Evolutionary conservation across 2,888 invertebrate genomes (phyloP).

Genomic region (Melikaiella ostensackeni): DNA sequence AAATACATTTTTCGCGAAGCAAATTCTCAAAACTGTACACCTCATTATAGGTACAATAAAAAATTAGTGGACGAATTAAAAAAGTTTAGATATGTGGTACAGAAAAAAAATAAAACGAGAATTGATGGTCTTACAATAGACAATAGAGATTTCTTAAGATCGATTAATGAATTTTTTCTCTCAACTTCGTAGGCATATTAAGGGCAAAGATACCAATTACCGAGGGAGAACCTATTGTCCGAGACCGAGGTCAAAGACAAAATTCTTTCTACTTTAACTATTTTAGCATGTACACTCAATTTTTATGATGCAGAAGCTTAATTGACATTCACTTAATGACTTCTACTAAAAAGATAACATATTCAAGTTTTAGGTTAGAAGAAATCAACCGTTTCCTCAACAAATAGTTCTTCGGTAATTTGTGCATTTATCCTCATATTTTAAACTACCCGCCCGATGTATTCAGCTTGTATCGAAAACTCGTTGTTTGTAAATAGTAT

Average conservation of each 20-base stretch:
- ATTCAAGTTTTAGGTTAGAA: too few relatives aligned
- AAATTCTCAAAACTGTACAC: background rate
- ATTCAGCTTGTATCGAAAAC: slow-evolving; percentile 16
- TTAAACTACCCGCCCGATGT: slow-evolving; percentile 4
- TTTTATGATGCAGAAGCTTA: too few relatives aligned
- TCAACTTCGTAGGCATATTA: background rate
- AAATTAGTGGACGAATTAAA: background rate
- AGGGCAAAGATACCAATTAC: too few relatives aligned
- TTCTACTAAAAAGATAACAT: too few relatives aligned
- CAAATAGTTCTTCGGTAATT: too few relatives aligned
- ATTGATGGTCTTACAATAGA: background rate
- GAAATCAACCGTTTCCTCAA: too few relatives aligned
- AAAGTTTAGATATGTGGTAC: background rate
- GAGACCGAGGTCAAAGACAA: too few relatives aligned
- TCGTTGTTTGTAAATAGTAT: slow-evolving; percentile 29
- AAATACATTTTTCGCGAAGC: background rate
- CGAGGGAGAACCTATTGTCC: too few relatives aligned
- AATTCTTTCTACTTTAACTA: too few relatives aligned
- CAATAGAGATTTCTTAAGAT: background rate
- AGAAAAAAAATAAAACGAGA: background rate
- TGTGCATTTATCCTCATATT: background rate
- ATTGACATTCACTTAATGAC: too few relatives aligned
- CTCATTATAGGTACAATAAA: background rate
- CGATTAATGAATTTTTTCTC: background rate
- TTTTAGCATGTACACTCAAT: too few relatives aligned